Conservation (phyloP, 2,888 invertebrate species). For the Pyralis farinalis region DNA sequence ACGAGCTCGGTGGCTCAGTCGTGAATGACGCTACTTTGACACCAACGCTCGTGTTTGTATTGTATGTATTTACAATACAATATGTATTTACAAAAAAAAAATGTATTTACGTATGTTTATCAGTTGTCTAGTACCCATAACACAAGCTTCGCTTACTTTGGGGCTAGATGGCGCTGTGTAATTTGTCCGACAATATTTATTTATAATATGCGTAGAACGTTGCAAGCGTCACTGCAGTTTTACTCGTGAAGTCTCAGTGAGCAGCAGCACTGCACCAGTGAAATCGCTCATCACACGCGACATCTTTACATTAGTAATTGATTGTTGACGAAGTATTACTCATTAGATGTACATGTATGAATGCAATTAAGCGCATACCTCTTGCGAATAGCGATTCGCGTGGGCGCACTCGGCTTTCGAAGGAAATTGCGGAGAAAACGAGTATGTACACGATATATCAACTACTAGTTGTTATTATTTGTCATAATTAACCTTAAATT, state of each 20-base stretch:
- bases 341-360: conserved; percentile 52
- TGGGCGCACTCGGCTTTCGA: conserved; percentile 63
- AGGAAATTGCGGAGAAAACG: conserved; percentile 66
- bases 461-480: conserved; percentile 1
- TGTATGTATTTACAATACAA: too few relatives aligned
- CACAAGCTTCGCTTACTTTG: too few relatives aligned
- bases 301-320: conserved; percentile 47
- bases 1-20: too few relatives aligned
- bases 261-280: conserved; percentile 19
- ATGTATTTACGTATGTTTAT: too few relatives aligned
- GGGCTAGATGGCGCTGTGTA: too few relatives aligned
- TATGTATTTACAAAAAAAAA: too few relatives aligned
- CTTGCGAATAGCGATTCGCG: conserved; percentile 60
- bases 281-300: conserved; percentile 43
- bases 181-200: too few relatives aligned
- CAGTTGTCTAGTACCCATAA: too few relatives aligned
- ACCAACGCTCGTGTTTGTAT: too few relatives aligned
- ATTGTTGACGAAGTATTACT: conserved; percentile 35
- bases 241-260: background rate
- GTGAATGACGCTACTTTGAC: too few relatives aligned
- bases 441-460: conserved; percentile 41
- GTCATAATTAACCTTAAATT: background rate
- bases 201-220: too few relatives aligned
- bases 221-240: background rate
- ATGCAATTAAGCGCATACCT: conserved; percentile 68